A percentile compares a stretch with the other conserved stretches of the same genome.
Evolutionary conservation across 2,888 invertebrate genomes (phyloP).

Genomic region (Pollenia angustigena): DNA sequence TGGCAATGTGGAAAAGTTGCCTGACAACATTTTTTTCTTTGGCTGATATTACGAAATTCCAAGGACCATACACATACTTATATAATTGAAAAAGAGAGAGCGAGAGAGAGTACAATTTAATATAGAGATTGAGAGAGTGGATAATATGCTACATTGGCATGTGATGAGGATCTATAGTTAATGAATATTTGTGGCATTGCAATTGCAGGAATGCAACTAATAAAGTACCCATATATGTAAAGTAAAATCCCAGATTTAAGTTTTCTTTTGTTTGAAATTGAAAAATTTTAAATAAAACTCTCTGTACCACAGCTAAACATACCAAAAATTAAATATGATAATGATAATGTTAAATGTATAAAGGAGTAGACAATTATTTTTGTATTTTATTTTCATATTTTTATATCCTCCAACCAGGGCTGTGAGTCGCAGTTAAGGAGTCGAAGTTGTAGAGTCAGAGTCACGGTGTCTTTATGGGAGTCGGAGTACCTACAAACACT

Average conservation of each 20-base stretch:
- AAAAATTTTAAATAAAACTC: conserved; percentile 25
- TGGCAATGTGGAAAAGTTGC: conserved; percentile 77
- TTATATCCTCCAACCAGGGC: too few species aligned
- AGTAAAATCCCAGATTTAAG: conserved; percentile 6
- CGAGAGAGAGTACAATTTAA: neutral
- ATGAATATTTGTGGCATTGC: conserved; percentile 23
- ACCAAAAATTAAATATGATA: conserved; percentile 50
- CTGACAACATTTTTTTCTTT: conserved; percentile 80
- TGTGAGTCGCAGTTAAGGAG: too few species aligned
- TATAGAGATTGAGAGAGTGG: conserved; percentile 19
- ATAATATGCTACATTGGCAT: conserved; percentile 32
- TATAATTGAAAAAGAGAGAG: neutral
- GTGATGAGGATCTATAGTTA: conserved; percentile 37
- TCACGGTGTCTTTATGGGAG: too few species aligned
- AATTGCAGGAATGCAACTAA: conserved; percentile 3
- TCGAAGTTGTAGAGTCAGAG: too few species aligned
- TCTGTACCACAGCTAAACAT: conserved; percentile 31
- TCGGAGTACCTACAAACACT: too few species aligned
- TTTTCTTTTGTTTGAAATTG: conserved; percentile 18
- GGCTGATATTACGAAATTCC: conserved; percentile 51
- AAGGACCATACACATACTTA: neutral
- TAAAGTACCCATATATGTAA: conserved; percentile 1
- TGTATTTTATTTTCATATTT: neutral
- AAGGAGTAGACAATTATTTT: conserved; percentile 49
- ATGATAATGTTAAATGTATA: conserved; percentile 56